Percentiles rank a stretch among this genome's conserved stretches.
phyloP scores from a whole-genome alignment of 35 echinoderm and acorn worm genomes.

The Apostichopus californicus region DNA sequence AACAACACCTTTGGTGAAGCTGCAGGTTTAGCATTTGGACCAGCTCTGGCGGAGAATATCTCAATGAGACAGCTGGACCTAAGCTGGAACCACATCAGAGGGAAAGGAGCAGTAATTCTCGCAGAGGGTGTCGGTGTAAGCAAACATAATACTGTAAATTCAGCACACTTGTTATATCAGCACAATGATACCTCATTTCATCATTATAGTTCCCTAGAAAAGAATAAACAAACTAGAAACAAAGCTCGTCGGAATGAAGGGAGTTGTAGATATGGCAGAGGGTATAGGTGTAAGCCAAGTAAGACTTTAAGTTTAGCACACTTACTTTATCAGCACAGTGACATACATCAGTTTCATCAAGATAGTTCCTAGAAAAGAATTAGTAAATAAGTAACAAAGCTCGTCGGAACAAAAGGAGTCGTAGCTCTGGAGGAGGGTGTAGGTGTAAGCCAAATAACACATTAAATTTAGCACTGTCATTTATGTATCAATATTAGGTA shows the following conservation, averaged over 20 bases:
- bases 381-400: conserved; percentile 11
- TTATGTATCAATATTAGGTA: no score
- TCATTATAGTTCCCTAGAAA: no score
- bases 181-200: background rate
- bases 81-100: conserved; percentile 97
- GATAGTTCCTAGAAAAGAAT: no score
- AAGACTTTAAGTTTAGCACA: background rate
- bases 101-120: conserved; percentile 85
- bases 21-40: conserved; percentile 81
- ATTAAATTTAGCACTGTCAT: no score
- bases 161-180: background rate
- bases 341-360: no score
- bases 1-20: conserved; percentile 94
- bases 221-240: no score
- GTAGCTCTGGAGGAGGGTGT: conserved; percentile 83
- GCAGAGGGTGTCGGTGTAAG: conserved; percentile 93
- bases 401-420: conserved; percentile 88
- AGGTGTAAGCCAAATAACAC: conserved; percentile 62
- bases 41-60: conserved; percentile 96
- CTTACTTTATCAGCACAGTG: no score
- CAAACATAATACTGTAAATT: background rate
- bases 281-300: conserved; percentile 77
- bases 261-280: conserved; percentile 78
- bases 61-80: conserved; percentile 82
- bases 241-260: conserved; percentile 88